A percentile compares a stretch with the other conserved stretches of the same genome.
Evolutionary conservation across 2,888 invertebrate species (phyloP).

Genomic region (Pachliopta kotzebuea): DNA sequence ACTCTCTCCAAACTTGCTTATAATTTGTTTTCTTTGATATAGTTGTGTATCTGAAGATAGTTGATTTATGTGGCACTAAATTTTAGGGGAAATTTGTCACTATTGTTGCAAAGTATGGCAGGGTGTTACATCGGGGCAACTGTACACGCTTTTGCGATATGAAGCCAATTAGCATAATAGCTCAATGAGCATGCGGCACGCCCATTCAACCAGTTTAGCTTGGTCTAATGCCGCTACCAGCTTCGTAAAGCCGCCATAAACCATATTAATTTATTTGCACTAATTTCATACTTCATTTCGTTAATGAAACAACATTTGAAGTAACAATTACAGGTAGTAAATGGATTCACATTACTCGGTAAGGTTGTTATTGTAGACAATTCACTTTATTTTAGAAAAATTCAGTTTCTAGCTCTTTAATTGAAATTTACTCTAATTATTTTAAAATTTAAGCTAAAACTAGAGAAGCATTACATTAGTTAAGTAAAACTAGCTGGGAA

Average conservation of each 20-base stretch:
- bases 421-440: no score
- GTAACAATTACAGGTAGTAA: constrained; percentile 1
- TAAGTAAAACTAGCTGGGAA: background rate
- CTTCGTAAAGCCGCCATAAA: constrained; percentile 31
- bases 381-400: no score
- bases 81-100: constrained; percentile 29
- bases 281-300: constrained; percentile 17
- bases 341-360: background rate
- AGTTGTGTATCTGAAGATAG: background rate
- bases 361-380: no score
- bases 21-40: background rate
- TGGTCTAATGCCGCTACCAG: constrained; percentile 40
- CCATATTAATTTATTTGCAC: constrained; percentile 20
- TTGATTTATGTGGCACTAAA: constrained; percentile 3
- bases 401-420: no score
- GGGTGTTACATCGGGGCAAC: constrained; percentile 34
- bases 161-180: constrained; percentile 46
- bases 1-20: background rate
- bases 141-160: constrained; percentile 38
- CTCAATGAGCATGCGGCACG: constrained; percentile 35
- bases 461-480: background rate
- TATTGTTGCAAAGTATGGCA: constrained; percentile 36
- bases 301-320: constrained; percentile 13
- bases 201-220: constrained; percentile 42
- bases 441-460: no score